Evolutionary conservation across 2,888 invertebrate species (phyloP).

Genomic region (Bhutanitis thaidina): DNA sequence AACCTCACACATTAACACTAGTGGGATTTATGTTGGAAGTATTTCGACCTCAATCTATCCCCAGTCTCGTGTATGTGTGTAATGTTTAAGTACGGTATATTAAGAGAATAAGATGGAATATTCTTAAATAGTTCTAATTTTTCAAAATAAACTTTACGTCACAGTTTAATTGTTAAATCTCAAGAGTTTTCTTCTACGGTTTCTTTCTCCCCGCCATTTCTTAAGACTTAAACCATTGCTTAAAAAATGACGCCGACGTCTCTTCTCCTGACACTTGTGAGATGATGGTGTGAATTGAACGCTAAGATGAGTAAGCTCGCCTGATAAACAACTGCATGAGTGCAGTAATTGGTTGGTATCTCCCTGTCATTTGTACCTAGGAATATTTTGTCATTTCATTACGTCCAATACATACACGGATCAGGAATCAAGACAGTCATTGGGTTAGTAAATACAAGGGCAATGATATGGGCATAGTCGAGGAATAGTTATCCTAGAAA

Average conservation of each 20-base stretch:
- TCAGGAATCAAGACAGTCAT: not conserved
- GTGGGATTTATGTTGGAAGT: too few species aligned
- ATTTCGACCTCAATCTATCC: too few species aligned
- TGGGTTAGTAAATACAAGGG: constrained; percentile 2
- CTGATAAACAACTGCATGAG: constrained; percentile 70
- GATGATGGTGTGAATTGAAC: constrained; percentile 78
- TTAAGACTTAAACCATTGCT: constrained; percentile 31
- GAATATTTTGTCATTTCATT: constrained; percentile 46
- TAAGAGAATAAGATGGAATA: too few species aligned
- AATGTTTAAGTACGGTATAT: too few species aligned
- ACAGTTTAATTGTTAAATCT: too few species aligned
- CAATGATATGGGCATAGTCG: not conserved
- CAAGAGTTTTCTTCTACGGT: too few species aligned
- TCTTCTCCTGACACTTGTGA: constrained; percentile 62
- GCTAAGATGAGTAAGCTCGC: constrained; percentile 71
- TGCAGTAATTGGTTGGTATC: constrained; percentile 67
- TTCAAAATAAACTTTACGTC: too few species aligned
- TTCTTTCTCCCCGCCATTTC: constrained; percentile 16
- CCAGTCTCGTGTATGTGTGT: too few species aligned
- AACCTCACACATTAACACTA: too few species aligned
- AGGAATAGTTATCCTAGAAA: too few species aligned
- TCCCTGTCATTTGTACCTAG: constrained; percentile 42
- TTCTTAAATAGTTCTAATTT: too few species aligned
- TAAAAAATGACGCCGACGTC: constrained; percentile 62
- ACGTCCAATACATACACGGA: constrained; percentile 14